Base-by-base conservation (phyloP, 2,797 vertebrate species). In the Glyptemys insculpta region DNA sequence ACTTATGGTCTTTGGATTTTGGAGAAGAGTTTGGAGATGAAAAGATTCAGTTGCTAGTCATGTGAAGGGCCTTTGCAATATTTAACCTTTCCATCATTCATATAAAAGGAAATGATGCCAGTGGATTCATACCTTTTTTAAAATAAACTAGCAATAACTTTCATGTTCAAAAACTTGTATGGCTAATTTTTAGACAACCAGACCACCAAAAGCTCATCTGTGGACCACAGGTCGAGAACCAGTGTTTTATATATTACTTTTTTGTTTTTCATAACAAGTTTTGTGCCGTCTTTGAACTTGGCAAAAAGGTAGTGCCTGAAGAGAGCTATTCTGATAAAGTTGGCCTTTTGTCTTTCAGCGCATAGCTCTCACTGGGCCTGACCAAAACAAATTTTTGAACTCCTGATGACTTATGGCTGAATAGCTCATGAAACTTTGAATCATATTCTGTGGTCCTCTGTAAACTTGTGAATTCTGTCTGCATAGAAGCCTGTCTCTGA, bases 71-170 rank as follows among this genome's bases (percentile, higher is more conserved):
- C 23, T 78, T 78, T 78, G 31, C 25, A 78, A 49, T 78, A 47
- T 78, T 47, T 78, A 49, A 47, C 7, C 27, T 78, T 2, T 93
- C 5, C n/a, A 47, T 31, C 78, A 78, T 91, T 47, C 10, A 25
- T 3, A 29, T 18, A 31, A 68, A 79, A 79, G 81, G 56, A 2
- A 34, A 5, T 44, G 57, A 80, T 12, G 0, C 3, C 15, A 29
- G 6, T 10, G n/a, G 15, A 82, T 41, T 56, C 41, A 76, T 18
- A 80, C 1, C 31, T 23, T 50, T 5, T 62, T 82, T 49, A 14
- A 41, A 56, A 81, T 78, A 56, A 84, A 1, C 2, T 54, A 5
- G 4, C 44, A 6, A 1, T 31, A 0, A n/a, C 50, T 1, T 65
- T 86, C 2, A 5, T 49, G 8, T 56, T 74, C 65, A 87, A 79